phyloP scores from a whole-genome alignment of 2,113 vertebrate genomes.

The Hiodon alosoides region DNA sequence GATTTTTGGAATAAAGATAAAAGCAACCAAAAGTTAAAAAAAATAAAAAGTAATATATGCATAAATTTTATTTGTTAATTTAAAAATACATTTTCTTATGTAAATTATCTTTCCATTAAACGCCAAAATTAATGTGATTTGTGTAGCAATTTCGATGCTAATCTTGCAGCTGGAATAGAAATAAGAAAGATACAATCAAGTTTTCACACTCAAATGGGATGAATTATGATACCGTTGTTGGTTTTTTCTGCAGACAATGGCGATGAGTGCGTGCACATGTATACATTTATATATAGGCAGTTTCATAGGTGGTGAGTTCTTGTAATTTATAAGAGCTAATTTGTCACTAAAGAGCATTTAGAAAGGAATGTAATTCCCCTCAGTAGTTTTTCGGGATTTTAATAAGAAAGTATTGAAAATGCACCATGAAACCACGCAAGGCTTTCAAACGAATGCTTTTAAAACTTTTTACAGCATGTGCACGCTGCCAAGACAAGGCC shows the following conservation, averaged over 20 bases:
- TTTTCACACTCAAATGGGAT: not conserved
- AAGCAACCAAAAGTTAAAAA: not conserved
- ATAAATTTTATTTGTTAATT: not conserved
- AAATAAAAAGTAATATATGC: not conserved
- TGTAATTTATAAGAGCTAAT: not conserved
- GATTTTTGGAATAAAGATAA: not conserved
- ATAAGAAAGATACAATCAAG: not conserved
- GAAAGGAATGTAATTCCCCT: not conserved
- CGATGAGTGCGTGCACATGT: no score
- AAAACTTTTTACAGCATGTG: not conserved
- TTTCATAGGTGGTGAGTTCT: no score
- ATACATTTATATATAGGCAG: no score
- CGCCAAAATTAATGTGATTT: not conserved
- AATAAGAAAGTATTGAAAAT: not conserved
- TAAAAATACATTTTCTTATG: not conserved
- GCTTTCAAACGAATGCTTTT: not conserved
- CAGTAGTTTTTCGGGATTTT: not conserved
- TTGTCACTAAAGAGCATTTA: not conserved
- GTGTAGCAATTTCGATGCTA: not conserved
- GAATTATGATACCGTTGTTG: not conserved
- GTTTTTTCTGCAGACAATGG: not conserved
- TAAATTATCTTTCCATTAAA: constrained; percentile 2
- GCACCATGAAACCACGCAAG: not conserved
- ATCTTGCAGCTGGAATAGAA: not conserved
- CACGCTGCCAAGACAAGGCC: no score